Evolutionary conservation across 2,888 invertebrate genomes (phyloP), one percentile per base, ranked within the genome.

Genomic region (Penaeus monodon): DNA sequence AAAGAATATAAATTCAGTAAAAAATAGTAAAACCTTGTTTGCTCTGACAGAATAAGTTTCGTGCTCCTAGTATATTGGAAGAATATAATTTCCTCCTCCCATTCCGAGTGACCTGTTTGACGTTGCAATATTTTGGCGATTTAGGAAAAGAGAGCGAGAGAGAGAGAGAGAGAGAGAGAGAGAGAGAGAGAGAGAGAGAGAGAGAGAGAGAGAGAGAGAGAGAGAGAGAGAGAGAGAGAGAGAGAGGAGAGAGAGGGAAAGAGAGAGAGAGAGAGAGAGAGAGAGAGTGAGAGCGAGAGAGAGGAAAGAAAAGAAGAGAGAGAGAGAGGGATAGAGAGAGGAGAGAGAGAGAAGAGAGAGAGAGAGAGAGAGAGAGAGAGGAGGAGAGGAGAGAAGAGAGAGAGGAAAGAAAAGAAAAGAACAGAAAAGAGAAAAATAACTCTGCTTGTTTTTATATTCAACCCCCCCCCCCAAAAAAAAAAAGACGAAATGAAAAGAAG

Each of bases 181-280:
- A 66, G 66, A 66, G 38, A 81, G 65, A 66, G 27, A 44, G 49
- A 79, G 24, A 44, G 27, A 79, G 57, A 57, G 27, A 33, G 24
- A 33, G 38, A 44, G 38, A 44, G 57, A 24, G 20, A 27, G 22
- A 44, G 49, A 33, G 57, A 49, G 24, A 79, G 79, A 66, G n/a
- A 66, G n/a, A n/a, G n/a, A 66, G n/a, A 66, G n/a, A 66, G n/a
- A 66, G 22, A 24, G 24, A 24, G 4, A 4, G 2, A 4, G 2
- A 24, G 38, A 77, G 38, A 77, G 77, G 78, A 73, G 29, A 70
- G 1, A 74, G 68, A 68, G 70, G 14, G 82, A 22, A 14, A 14
- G 27, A 68, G 82, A 70, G 29, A 73, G 70, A 29, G 27, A 29
- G 27, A 33, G 38, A 38, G 73, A 81, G 17, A 81, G 70, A 70